Percentiles rank a stretch among this genome's conserved stretches.
Evolutionary conservation across 2,888 invertebrate genomes (phyloP).

Genomic region (Alloplasta piceator): DNA sequence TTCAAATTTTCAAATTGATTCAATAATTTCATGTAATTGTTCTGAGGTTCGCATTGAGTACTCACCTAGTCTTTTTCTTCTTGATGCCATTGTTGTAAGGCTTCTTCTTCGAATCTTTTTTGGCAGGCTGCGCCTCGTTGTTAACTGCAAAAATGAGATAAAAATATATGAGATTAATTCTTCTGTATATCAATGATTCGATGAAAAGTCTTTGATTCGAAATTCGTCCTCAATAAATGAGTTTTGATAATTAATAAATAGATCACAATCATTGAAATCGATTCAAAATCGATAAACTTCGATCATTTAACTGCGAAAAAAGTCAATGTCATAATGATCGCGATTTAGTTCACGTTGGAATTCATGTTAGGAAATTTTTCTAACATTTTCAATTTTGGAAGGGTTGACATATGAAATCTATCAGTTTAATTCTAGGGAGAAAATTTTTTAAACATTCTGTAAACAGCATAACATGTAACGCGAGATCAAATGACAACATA

Average conservation of each 20-base stretch:
- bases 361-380: no score
- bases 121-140: conserved; percentile 81
- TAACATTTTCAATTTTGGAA: no score
- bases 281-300: no score
- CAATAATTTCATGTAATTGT: neutral
- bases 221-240: neutral
- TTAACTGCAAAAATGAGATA: conserved; percentile 73
- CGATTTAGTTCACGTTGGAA: no score
- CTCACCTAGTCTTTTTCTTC: conserved; percentile 95
- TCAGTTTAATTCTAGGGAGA: no score
- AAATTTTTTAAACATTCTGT: no score
- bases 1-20: neutral
- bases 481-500: no score
- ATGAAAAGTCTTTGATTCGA: neutral
- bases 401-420: no score
- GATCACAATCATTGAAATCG: neutral
- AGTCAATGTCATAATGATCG: no score
- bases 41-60: neutral
- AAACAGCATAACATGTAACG: no score
- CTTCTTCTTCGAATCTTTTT: conserved; percentile 91
- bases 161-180: neutral
- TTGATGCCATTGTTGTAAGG: conserved; percentile 94
- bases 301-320: no score
- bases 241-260: neutral
- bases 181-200: neutral